These are phyloP conservation scores for Barnardius zonarius DNA, from an alignment of 2,113 vertebrate genomes.

Conservation along the genomic window DNA sequence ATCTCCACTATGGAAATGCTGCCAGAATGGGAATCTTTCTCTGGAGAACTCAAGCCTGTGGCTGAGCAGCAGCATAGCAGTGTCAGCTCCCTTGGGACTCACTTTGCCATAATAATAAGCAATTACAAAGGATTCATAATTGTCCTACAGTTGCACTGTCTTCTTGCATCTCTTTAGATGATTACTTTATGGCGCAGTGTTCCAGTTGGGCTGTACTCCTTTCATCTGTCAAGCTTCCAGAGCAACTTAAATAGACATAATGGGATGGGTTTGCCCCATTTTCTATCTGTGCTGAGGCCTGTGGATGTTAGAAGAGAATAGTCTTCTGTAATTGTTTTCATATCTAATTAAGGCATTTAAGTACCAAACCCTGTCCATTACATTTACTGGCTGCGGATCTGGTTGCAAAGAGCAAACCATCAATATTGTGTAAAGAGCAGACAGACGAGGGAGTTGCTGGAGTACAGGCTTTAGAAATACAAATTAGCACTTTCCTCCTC, in stretches of 20 bases:
- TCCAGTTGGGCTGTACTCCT: background rate
- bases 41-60: background rate
- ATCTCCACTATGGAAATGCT: background rate
- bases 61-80: background rate
- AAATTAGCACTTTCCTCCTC: background rate
- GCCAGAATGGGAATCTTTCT: background rate
- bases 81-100: background rate
- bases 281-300: background rate
- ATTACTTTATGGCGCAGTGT: background rate
- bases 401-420: background rate
- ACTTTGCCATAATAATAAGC: background rate
- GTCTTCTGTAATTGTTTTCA: slow-evolving; percentile 4
- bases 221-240: background rate
- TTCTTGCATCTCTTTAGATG: background rate
- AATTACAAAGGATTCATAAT: background rate
- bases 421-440: background rate
- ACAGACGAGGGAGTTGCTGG: background rate
- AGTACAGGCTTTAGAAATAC: background rate
- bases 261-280: background rate
- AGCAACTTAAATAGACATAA: background rate
- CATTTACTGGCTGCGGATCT: background rate
- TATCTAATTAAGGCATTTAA: slow-evolving; percentile 10
- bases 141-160: background rate
- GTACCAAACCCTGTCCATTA: background rate
- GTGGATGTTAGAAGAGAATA: background rate